Conservation (phyloP, 1,140 invertebrate species). For the Lutraria rhynchaena region DNA sequence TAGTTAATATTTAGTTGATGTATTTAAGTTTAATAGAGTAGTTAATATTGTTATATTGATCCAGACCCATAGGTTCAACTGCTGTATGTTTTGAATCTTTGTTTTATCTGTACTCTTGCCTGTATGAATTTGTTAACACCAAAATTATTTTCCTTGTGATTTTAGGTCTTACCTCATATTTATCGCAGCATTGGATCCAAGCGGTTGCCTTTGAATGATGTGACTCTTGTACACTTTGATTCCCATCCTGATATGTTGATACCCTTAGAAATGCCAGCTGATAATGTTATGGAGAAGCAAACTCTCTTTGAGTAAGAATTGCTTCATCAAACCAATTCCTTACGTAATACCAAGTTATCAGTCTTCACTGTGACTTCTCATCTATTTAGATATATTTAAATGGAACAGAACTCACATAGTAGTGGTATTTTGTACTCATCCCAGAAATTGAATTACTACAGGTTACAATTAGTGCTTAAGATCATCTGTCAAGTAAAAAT, state of each 20-base stretch:
- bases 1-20: too few relatives aligned
- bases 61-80: background rate
- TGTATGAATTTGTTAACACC: background rate
- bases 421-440: too few relatives aligned
- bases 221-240: constrained; percentile 92
- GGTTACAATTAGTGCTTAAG: too few relatives aligned
- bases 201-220: constrained; percentile 89
- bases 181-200: constrained; percentile 92
- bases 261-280: constrained; percentile 88
- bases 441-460: too few relatives aligned
- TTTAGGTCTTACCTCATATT: constrained; percentile 86
- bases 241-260: constrained; percentile 95
- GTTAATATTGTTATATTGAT: background rate
- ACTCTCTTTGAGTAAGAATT: constrained; percentile 83
- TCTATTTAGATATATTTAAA: too few relatives aligned
- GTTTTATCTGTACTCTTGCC: background rate
- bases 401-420: too few relatives aligned
- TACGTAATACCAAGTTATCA: too few relatives aligned
- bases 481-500: too few relatives aligned
- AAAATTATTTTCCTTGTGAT: constrained; percentile 73
- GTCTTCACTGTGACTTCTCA: too few relatives aligned
- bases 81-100: background rate
- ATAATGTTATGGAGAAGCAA: constrained; percentile 86
- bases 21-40: too few relatives aligned
- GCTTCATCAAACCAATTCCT: too few relatives aligned